Conservation (phyloP, 2,888 invertebrate genomes). For the Gibbula magus region DNA sequence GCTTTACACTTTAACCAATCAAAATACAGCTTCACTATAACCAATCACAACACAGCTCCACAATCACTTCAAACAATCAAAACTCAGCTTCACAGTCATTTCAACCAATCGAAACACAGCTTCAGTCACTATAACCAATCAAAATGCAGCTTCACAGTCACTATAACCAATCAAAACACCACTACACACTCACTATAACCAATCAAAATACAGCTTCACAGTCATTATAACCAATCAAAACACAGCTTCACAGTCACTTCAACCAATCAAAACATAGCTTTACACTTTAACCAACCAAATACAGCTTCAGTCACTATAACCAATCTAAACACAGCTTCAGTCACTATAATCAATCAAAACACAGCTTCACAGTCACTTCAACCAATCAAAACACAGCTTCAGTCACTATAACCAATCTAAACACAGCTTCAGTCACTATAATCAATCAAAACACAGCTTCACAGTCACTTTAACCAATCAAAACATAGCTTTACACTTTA, state of each 20-base stretch:
- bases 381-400: not conserved
- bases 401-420: not conserved
- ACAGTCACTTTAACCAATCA: not conserved
- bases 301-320: conserved; percentile 30
- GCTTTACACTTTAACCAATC: not conserved
- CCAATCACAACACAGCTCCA: not conserved
- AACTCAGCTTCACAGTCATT: conserved; percentile 26
- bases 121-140: not conserved
- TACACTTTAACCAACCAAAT: not conserved
- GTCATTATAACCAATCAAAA: not conserved
- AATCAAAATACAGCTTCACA: not conserved
- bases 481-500: not conserved
- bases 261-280: too few species aligned
- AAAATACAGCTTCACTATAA: not conserved
- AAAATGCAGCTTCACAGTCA: not conserved
- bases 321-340: not conserved
- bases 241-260: not conserved
- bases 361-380: not conserved
- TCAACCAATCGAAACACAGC: not conserved
- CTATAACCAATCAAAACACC: not conserved
- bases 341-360: not conserved
- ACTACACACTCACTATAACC: not conserved
- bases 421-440: not conserved
- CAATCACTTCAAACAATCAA: not conserved
- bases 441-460: not conserved